These are phyloP conservation scores for Pemphredon lugubris DNA, from an alignment of 2,888 invertebrate species.

Conservation along the genomic window DNA sequence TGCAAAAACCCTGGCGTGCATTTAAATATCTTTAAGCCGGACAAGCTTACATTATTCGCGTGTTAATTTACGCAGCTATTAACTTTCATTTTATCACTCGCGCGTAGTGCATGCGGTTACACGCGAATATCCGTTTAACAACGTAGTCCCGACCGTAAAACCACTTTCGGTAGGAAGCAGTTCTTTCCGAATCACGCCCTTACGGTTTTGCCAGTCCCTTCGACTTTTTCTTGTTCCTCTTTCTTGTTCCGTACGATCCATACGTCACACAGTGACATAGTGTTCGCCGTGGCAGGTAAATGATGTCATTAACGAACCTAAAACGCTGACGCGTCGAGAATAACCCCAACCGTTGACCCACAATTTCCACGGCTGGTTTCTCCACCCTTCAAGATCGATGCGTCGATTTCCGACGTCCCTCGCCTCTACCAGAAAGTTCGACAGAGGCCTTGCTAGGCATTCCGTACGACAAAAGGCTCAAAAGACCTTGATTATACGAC, in stretches of 20 bases:
- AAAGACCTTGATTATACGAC: slow-evolving; percentile 45
- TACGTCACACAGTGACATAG: slow-evolving; percentile 51
- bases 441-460: slow-evolving; percentile 53
- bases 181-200: background rate
- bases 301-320: slow-evolving; percentile 76
- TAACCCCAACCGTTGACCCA: slow-evolving; percentile 69
- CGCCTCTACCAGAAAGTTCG: slow-evolving; percentile 60
- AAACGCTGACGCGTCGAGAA: slow-evolving; percentile 76
- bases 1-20: slow-evolving; percentile 42
- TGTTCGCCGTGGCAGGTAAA: slow-evolving; percentile 71
- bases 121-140: background rate
- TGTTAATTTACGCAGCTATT: slow-evolving; percentile 26
- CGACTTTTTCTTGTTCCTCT: slow-evolving; percentile 34
- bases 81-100: slow-evolving; percentile 11
- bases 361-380: slow-evolving; percentile 60
- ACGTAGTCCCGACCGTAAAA: background rate
- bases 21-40: slow-evolving; percentile 51
- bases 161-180: too few relatives aligned
- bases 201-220: slow-evolving; percentile 5
- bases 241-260: slow-evolving; percentile 46
- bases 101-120: background rate
- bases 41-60: slow-evolving; percentile 33
- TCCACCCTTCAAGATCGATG: slow-evolving; percentile 70
- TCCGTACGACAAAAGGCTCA: slow-evolving; percentile 37
- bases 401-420: slow-evolving; percentile 72